Evolutionary conservation across 2,888 invertebrate species (phyloP).

Genomic region (Holacanthella duospinosa): DNA sequence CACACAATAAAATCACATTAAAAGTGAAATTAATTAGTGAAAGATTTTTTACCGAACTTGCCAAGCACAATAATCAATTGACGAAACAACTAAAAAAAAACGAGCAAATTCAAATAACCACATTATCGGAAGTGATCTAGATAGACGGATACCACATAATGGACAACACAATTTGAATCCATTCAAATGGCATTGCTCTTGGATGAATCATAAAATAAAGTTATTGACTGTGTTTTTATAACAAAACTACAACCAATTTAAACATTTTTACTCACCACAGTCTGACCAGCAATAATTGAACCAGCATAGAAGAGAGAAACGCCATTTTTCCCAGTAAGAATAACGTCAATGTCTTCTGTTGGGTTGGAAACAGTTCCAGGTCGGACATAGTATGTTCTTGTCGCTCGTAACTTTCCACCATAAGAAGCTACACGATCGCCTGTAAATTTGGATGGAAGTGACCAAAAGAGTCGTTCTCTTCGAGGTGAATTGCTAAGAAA

Average conservation of each 20-base stretch:
- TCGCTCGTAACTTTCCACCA: constrained; percentile 67
- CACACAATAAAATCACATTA: not conserved
- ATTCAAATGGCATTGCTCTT: no score
- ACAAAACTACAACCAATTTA: no score
- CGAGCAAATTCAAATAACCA: no score
- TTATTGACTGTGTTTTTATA: not conserved
- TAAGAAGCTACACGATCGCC: constrained; percentile 60
- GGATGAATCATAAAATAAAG: not conserved
- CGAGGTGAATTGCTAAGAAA: constrained; percentile 38
- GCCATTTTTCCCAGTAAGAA: constrained; percentile 63
- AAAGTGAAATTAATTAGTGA: not conserved
- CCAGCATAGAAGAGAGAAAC: constrained; percentile 66
- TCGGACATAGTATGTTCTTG: constrained; percentile 56
- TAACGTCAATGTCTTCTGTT: constrained; percentile 64
- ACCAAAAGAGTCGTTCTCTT: constrained; percentile 57
- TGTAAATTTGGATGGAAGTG: constrained; percentile 56
- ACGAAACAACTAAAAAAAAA: not conserved
- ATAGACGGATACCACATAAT: no score
- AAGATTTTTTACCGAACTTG: not conserved
- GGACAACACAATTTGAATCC: no score
- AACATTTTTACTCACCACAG: constrained; percentile 48
- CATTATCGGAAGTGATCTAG: no score
- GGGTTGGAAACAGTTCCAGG: constrained; percentile 45
- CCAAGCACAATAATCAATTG: not conserved
- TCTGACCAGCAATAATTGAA: constrained; percentile 50